phyloP scores from a whole-genome alignment of 2,888 invertebrate genomes.

The Dioctria rufipes region DNA sequence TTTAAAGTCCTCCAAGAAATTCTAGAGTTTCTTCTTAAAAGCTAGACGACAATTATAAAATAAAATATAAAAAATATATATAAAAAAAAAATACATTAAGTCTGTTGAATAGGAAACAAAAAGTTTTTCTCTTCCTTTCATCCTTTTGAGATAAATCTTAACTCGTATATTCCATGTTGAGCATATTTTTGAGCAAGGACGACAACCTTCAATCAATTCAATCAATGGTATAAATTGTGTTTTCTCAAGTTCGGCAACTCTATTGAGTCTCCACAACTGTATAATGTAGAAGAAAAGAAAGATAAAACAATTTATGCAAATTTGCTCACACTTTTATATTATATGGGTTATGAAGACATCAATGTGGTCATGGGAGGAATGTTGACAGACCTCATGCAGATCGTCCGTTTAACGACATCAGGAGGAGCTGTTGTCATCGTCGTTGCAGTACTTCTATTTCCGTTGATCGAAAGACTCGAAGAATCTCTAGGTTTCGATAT shows the following conservation, averaged over 20 bases:
- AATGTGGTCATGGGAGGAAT: constrained; percentile 39
- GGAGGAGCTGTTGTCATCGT: constrained; percentile 30
- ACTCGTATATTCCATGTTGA: constrained; percentile 9
- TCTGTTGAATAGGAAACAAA: background rate
- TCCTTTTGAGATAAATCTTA: background rate
- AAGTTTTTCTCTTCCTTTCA: background rate
- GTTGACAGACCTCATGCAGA: constrained; percentile 57
- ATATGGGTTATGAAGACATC: constrained; percentile 58
- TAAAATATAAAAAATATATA: too few relatives aligned
- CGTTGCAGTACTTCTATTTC: constrained; percentile 4
- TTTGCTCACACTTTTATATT: constrained; percentile 54
- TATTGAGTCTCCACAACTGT: constrained; percentile 57
- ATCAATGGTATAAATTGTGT: constrained; percentile 54
- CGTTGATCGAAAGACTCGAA: constrained; percentile 17
- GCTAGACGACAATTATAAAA: too few relatives aligned
- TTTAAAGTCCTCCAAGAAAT: too few relatives aligned
- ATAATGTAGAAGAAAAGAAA: constrained; percentile 28
- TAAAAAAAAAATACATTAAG: constrained; percentile 13
- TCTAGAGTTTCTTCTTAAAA: too few relatives aligned
- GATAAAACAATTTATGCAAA: constrained; percentile 42
- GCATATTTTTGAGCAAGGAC: background rate
- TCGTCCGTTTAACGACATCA: constrained; percentile 48
- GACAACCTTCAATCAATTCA: background rate
- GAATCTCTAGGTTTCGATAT: constrained; percentile 64
- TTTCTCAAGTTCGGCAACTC: constrained; percentile 56